phyloP scores from a whole-genome alignment of 2,113 vertebrate species.

The Narcine bancroftii region DNA sequence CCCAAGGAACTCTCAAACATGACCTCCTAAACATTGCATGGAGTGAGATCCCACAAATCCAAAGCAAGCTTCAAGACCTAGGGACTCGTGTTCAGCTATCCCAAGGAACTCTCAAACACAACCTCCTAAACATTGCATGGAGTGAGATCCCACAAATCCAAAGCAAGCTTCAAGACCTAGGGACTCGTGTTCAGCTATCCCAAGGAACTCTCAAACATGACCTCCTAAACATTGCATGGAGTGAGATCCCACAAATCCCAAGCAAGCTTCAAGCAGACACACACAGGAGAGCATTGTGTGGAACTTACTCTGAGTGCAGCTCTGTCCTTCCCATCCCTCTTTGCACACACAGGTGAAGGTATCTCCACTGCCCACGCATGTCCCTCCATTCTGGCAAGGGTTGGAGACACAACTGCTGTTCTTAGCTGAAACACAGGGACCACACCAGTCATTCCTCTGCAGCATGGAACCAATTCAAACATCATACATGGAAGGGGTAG shows the following conservation, averaged over 20 bases:
- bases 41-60: too few relatives aligned
- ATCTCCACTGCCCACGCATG: constrained; percentile 80
- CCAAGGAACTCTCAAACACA: too few relatives aligned
- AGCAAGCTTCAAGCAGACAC: neutral
- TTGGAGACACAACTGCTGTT: constrained; percentile 83
- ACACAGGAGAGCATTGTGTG: neutral
- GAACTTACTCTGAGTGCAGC: constrained; percentile 78
- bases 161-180: too few relatives aligned
- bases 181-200: too few relatives aligned
- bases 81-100: too few relatives aligned
- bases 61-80: too few relatives aligned
- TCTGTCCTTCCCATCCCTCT: constrained; percentile 87
- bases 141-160: too few relatives aligned
- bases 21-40: too few relatives aligned
- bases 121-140: too few relatives aligned
- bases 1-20: too few relatives aligned
- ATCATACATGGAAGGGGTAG: neutral
- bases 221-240: neutral
- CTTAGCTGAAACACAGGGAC: constrained; percentile 54
- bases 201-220: neutral
- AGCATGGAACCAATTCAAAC: neutral
- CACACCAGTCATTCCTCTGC: neutral
- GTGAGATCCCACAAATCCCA: neutral
- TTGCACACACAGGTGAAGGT: constrained; percentile 88
- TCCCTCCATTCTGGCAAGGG: constrained; percentile 85